Conservation (phyloP, 2,888 invertebrate genomes). For the Bruchidius siliquastri region DNA sequence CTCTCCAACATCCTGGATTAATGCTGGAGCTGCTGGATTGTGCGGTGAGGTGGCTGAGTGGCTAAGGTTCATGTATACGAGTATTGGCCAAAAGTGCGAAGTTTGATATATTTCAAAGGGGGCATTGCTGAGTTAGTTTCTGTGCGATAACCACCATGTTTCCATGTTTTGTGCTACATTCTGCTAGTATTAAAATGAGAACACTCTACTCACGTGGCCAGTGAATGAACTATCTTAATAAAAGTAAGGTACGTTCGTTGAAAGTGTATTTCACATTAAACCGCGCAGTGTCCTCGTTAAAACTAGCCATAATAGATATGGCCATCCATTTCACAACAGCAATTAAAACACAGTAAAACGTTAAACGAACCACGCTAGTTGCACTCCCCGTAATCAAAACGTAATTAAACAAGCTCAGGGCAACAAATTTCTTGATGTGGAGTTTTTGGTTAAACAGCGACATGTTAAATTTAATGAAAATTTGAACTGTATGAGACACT, state of each 20-base stretch:
- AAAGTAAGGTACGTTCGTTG: background rate
- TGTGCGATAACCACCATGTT: too few relatives aligned
- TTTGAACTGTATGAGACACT: background rate
- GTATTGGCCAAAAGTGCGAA: too few relatives aligned
- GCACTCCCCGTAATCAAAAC: background rate
- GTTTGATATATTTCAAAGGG: too few relatives aligned
- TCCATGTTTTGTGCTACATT: too few relatives aligned
- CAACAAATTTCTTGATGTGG: background rate
- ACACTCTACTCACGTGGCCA: too few relatives aligned
- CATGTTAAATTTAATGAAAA: background rate
- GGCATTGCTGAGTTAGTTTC: too few relatives aligned
- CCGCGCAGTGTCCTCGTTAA: background rate
- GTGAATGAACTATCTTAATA: too few relatives aligned
- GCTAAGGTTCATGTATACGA: too few relatives aligned
- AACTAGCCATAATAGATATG: background rate
- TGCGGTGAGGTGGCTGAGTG: too few relatives aligned
- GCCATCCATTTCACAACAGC: background rate
- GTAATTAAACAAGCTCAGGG: background rate
- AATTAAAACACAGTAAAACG: background rate
- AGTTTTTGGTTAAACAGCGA: background rate
- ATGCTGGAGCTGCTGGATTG: too few relatives aligned
- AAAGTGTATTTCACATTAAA: background rate
- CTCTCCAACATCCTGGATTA: too few relatives aligned
- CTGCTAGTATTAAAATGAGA: too few relatives aligned
- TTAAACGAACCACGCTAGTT: background rate